These are phyloP conservation scores for Hippocampus kuda DNA, from an alignment of 2,797 vertebrate species.

Conservation along the genomic window DNA sequence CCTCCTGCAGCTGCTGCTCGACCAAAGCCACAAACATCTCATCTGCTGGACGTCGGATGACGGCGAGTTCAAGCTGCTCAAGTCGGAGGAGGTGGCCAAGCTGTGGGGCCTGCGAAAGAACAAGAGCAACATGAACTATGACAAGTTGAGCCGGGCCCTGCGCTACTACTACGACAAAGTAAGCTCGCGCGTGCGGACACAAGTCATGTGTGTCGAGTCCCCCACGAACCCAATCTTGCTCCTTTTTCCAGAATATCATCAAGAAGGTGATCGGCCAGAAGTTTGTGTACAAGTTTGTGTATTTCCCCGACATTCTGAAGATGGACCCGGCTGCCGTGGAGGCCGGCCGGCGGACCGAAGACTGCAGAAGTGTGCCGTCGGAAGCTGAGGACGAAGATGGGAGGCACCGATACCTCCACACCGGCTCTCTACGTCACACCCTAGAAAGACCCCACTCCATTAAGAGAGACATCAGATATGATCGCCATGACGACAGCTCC, in stretches of 20 bases:
- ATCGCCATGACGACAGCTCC: constrained; percentile 72
- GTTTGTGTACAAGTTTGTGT: constrained; percentile 96
- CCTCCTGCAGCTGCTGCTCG: constrained; percentile 91
- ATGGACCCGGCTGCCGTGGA: constrained; percentile 87
- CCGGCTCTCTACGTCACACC: constrained; percentile 77
- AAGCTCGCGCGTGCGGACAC: not conserved
- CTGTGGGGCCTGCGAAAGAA: constrained; percentile 96
- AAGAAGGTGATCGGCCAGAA: constrained; percentile 96
- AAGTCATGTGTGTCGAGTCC: no score
- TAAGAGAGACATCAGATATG: constrained; percentile 62
- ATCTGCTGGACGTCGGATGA: constrained; percentile 97
- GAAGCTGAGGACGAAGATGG: constrained; percentile 73
- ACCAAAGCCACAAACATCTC: constrained; percentile 91
- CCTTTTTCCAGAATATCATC: constrained; percentile 65
- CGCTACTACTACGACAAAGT: constrained; percentile 99
- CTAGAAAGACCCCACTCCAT: constrained; percentile 73
- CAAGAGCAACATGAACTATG: constrained; percentile 99
- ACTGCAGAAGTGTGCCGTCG: constrained; percentile 70
- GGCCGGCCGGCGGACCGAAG: constrained; percentile 70
- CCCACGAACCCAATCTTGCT: not conserved
- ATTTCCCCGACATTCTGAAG: constrained; percentile 90
- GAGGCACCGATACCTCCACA: constrained; percentile 81
- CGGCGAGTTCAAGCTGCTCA: constrained; percentile 94
- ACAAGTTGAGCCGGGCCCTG: constrained; percentile 93
- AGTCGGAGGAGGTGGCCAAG: constrained; percentile 95